Evolutionary conservation across 2,797 vertebrate species (phyloP), one percentile per base, ranked within the genome.

Genomic region (Pangasius djambal): DNA sequence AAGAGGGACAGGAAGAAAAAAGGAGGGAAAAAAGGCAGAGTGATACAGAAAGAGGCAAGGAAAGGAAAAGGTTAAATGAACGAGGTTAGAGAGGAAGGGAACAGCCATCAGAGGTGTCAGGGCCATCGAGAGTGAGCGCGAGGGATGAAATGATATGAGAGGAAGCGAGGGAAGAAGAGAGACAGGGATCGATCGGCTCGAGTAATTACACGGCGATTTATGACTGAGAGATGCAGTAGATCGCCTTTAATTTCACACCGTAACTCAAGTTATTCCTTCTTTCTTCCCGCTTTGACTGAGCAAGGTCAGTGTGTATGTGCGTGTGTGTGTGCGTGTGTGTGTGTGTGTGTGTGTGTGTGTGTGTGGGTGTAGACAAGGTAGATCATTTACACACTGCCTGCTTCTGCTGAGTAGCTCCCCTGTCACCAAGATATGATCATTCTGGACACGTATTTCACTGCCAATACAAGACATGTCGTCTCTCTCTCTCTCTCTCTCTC

Each of bases 181-280:
- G 94, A 93, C 94, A 93, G 92, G 92, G 93, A 95, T 94, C 89
- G 94, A 97, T 96, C 92, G 94, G 92, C 94, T 95, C 93, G 88
- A 92, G 91, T 94, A 94, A 94, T 94, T 94, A 94, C 92, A 87
- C 93, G 87, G 88, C 93, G 92, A 95, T 96, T 96, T 97, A 96
- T 96, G 96, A 95, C 94, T 88, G 91, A 93, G 86, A 92, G 90
- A 91, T 87, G 84, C 83, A 92, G 63, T 90, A 86, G 94, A 96
- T 96, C 95, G 94, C 94, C 94, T 96, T 96, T 95, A 95, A 95
- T 96, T 96, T 96, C 94, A 95, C 94, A 95, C 95, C 95, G 95
- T 96, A 96, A 96, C 95, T 96, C 94, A 94, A 93, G 94, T 95
- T 96, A 90, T 95, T 94, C 92, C 84, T 85, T 81, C 83, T 74